Conservation (phyloP, 2,113 vertebrate genomes). For the Propithecus coquereli region DNA sequence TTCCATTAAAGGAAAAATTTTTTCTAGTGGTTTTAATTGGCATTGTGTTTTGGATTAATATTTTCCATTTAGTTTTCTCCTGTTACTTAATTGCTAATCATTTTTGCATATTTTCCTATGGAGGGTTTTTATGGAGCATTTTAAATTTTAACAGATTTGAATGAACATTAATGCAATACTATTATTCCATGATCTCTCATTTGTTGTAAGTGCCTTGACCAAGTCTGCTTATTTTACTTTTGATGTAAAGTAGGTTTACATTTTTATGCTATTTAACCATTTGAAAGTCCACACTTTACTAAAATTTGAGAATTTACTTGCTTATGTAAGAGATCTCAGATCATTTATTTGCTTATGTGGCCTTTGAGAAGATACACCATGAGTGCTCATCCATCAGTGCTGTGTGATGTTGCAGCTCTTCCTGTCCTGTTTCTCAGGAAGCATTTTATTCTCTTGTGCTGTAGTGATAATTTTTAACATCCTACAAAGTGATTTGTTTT, state of each 20-base stretch:
- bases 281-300: neutral
- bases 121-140: neutral
- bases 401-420: neutral
- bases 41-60: neutral
- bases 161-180: neutral
- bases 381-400: neutral
- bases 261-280: neutral
- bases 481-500: neutral
- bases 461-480: neutral
- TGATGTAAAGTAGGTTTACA: neutral
- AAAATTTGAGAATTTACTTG: neutral
- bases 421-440: neutral
- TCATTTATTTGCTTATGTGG: neutral
- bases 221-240: neutral
- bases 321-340: neutral
- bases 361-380: neutral
- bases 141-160: neutral
- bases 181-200: neutral
- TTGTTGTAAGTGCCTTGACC: neutral
- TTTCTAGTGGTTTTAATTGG: neutral
- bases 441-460: neutral
- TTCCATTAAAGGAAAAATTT: neutral
- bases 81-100: neutral
- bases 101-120: neutral
- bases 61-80: neutral